Evolutionary conservation across 1,140 invertebrate species (phyloP).

Genomic region (Solenopsis invicta): DNA sequence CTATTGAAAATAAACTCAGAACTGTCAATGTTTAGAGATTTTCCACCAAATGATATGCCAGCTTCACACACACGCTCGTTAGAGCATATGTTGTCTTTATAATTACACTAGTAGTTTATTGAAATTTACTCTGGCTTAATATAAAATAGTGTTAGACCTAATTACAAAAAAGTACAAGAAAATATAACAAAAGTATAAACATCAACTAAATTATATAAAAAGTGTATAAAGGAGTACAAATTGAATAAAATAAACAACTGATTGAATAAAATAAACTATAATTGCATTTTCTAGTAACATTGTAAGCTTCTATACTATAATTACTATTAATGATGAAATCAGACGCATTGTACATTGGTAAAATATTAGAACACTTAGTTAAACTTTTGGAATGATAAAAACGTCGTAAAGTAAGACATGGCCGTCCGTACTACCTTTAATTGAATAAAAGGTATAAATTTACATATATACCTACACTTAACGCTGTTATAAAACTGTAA

Average conservation of each 20-base stretch:
- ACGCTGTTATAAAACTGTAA: background rate
- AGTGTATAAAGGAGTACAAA: background rate
- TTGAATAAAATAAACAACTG: background rate
- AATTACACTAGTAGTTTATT: too few species aligned
- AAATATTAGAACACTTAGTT: background rate
- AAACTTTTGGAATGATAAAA: slow-evolving; percentile 25
- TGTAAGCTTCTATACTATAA: background rate
- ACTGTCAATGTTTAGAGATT: too few species aligned
- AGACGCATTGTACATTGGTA: background rate
- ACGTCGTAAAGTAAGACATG: slow-evolving; percentile 42
- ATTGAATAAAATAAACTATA: background rate
- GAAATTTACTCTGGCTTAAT: too few species aligned
- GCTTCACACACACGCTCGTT: too few species aligned
- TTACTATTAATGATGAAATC: background rate
- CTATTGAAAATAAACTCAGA: too few species aligned
- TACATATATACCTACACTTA: too few species aligned
- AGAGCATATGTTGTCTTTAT: too few species aligned
- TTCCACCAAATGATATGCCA: too few species aligned
- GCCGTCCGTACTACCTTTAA: slow-evolving; percentile 24
- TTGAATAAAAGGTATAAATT: background rate
- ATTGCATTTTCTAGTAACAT: background rate
- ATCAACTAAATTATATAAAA: too few species aligned
- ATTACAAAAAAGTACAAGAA: background rate
- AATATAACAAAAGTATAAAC: background rate
- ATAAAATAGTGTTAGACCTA: background rate